phyloP scores from a whole-genome alignment of 1,140 invertebrate species.

The Heliconius nattereri region DNA sequence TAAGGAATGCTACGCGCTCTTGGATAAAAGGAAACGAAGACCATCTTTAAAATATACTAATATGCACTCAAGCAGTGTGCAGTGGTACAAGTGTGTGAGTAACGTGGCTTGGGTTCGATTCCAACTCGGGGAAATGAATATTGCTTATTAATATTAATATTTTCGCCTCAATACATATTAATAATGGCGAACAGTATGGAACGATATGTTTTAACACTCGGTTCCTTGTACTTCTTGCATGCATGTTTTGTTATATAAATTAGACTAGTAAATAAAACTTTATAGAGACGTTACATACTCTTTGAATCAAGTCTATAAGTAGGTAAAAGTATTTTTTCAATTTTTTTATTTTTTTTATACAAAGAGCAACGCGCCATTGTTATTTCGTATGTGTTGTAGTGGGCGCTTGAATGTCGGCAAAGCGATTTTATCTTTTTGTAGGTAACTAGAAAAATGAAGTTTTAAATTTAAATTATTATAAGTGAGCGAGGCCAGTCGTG shows the following conservation, averaged over 20 bases:
- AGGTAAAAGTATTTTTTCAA: background rate
- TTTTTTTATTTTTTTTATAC: slow-evolving; percentile 18
- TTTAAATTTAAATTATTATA: slow-evolving; percentile 11
- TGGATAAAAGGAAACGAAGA: background rate
- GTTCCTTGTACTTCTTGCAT: too few relatives aligned
- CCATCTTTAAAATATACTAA: background rate
- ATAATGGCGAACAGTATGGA: too few relatives aligned
- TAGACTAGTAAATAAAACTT: background rate
- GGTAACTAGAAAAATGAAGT: background rate
- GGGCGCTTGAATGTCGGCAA: slow-evolving; percentile 59
- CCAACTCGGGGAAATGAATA: too few relatives aligned
- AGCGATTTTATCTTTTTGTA: slow-evolving; percentile 37
- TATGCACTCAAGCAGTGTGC: too few relatives aligned
- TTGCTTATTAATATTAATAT: too few relatives aligned
- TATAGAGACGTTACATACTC: background rate
- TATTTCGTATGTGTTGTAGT: slow-evolving; percentile 55
- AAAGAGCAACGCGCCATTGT: slow-evolving; percentile 44
- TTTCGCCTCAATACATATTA: too few relatives aligned
- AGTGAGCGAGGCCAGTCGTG: background rate
- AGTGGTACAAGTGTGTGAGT: too few relatives aligned
- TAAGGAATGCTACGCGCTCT: background rate
- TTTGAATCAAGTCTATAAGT: background rate
- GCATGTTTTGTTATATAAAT: background rate
- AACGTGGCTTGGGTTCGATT: too few relatives aligned
- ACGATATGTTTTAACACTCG: too few relatives aligned